phyloP scores from a whole-genome alignment of 2,888 invertebrate genomes.

The Myathropa florea region DNA sequence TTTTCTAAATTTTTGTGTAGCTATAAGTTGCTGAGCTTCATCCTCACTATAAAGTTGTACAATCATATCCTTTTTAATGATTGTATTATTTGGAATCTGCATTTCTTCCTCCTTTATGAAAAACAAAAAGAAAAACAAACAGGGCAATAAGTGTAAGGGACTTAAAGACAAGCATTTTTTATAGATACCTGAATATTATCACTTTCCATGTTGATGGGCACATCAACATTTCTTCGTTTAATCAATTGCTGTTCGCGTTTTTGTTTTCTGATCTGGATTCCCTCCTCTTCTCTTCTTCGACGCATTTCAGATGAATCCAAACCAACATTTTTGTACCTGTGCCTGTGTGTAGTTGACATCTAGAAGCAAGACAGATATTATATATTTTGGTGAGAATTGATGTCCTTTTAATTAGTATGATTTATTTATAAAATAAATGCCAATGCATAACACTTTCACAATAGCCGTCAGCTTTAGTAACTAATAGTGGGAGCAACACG shows the following conservation, averaged over 20 bases:
- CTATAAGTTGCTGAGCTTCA: slow-evolving; percentile 89
- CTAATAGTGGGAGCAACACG: slow-evolving; percentile 6
- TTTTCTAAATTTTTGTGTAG: slow-evolving; percentile 96
- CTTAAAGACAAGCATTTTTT: neutral
- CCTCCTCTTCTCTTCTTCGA: slow-evolving; percentile 96
- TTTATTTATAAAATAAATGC: neutral
- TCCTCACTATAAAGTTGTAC: slow-evolving; percentile 89
- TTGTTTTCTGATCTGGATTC: slow-evolving; percentile 96
- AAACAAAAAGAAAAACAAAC: neutral
- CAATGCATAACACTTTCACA: slow-evolving; percentile 48
- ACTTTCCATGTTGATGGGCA: slow-evolving; percentile 79
- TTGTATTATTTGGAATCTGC: slow-evolving; percentile 72
- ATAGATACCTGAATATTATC: slow-evolving; percentile 79
- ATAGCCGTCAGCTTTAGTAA: neutral
- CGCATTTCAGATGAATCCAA: slow-evolving; percentile 95
- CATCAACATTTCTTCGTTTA: slow-evolving; percentile 92
- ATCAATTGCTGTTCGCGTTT: slow-evolving; percentile 97
- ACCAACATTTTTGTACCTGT: slow-evolving; percentile 96
- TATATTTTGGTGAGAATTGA: neutral
- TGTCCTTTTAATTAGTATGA: neutral
- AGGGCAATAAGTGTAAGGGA: neutral
- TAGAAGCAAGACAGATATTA: slow-evolving; percentile 3
- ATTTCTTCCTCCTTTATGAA: slow-evolving; percentile 74
- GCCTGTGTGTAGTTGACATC: slow-evolving; percentile 93
- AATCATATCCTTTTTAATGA: slow-evolving; percentile 87